Percentiles rank a stretch among this genome's conserved stretches.
Conservation (phyloP, 2,797 vertebrate species). For the Streptopelia turtur region DNA sequence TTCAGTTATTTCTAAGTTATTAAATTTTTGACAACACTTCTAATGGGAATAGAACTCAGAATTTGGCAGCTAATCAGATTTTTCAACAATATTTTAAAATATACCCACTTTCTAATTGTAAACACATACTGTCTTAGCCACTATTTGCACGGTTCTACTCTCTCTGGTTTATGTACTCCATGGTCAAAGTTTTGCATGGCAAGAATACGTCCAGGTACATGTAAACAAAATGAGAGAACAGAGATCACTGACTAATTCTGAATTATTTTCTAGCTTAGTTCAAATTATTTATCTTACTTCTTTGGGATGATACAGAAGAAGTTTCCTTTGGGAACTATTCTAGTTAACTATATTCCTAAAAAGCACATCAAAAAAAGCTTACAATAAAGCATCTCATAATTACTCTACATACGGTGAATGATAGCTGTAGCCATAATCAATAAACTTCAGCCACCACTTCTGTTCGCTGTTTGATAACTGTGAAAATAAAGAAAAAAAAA, state of each 20-base stretch:
- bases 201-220: not conserved
- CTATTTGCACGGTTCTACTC: not conserved
- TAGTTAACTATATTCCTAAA: not conserved
- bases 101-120: not conserved
- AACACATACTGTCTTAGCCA: not conserved
- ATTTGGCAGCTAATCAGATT: not conserved
- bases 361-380: not conserved
- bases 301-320: not conserved
- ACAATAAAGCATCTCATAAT: not conserved
- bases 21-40: not conserved
- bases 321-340: not conserved
- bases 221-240: not conserved
- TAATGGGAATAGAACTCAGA: not conserved
- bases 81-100: not conserved
- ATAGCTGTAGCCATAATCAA: slow-evolving; percentile 26
- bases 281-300: not conserved
- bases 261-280: not conserved
- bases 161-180: not conserved
- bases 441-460: slow-evolving; percentile 82
- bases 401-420: slow-evolving; percentile 72
- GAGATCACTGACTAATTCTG: not conserved
- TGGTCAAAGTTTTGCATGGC: not conserved
- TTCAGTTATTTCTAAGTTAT: not conserved
- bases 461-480: slow-evolving; percentile 73
- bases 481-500: slow-evolving; percentile 40